Evolutionary conservation across 2,797 vertebrate species (phyloP).

Genomic region (Limosa lapponica): DNA sequence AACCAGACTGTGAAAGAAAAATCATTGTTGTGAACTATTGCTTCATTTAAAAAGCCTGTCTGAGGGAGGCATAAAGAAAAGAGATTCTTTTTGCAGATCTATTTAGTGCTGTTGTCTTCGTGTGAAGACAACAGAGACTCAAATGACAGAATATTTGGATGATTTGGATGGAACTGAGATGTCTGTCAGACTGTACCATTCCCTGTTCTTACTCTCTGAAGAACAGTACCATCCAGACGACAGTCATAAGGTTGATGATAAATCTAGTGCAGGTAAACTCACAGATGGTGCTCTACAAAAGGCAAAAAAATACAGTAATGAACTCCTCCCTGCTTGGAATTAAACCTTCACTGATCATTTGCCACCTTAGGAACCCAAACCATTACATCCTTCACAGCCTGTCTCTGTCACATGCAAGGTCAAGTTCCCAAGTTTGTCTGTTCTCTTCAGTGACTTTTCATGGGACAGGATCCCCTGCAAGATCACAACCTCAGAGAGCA

Average conservation of each 20-base stretch:
- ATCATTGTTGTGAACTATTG: background rate
- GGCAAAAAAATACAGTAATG: background rate
- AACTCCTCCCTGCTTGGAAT: background rate
- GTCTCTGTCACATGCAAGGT: background rate
- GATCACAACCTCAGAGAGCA: background rate
- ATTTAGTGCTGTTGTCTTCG: background rate
- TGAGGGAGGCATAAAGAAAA: background rate
- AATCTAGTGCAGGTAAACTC: background rate
- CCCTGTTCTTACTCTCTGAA: background rate
- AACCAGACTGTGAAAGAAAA: background rate
- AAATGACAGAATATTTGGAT: background rate
- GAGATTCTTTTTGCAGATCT: background rate
- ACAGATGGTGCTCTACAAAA: background rate
- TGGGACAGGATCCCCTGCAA: background rate
- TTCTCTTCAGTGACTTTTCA: background rate
- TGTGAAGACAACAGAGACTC: background rate
- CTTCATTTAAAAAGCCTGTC: background rate
- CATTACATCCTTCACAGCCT: background rate
- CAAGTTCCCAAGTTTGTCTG: background rate
- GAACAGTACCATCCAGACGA: background rate
- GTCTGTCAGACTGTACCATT: background rate
- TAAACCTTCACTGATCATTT: background rate
- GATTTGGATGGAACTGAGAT: background rate
- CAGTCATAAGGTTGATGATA: background rate
- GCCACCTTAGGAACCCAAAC: background rate